A percentile compares a stretch with the other conserved stretches of the same genome.
Evolutionary conservation across 1,140 invertebrate genomes (phyloP).

Genomic region (Tetramorium parvispinum): DNA sequence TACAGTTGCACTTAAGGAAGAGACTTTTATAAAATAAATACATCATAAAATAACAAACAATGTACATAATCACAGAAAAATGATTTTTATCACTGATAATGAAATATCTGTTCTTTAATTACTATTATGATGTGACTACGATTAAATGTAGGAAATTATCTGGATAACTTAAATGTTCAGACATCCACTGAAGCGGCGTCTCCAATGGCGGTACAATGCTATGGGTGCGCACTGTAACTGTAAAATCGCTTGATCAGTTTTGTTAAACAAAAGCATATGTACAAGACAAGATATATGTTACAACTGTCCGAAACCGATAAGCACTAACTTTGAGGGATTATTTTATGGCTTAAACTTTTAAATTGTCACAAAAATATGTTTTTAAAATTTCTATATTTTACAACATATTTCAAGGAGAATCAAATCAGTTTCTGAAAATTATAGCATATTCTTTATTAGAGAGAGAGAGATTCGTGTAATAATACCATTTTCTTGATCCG

Average conservation of each 20-base stretch:
- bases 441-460: neutral
- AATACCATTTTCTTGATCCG: conserved; percentile 86
- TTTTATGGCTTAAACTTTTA: neutral
- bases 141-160: conserved; percentile 98
- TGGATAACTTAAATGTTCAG: conserved; percentile 98
- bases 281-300: neutral
- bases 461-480: neutral
- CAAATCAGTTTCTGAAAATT: neutral
- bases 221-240: conserved; percentile 94
- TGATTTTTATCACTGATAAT: conserved; percentile 53
- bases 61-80: conserved; percentile 49
- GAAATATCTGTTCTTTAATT: conserved; percentile 44
- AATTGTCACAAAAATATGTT: neutral
- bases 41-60: conserved; percentile 45
- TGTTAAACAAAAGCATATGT: neutral
- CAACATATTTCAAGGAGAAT: neutral
- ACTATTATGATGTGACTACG: conserved; percentile 83
- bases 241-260: conserved; percentile 79
- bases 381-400: too few species aligned
- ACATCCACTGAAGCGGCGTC: conserved; percentile 98
- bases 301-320: neutral
- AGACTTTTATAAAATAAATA: conserved; percentile 64
- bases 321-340: neutral
- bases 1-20: neutral
- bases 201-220: conserved; percentile 95